Conservation (phyloP, 1,140 invertebrate species). For the Sarcophaga bullata region DNA sequence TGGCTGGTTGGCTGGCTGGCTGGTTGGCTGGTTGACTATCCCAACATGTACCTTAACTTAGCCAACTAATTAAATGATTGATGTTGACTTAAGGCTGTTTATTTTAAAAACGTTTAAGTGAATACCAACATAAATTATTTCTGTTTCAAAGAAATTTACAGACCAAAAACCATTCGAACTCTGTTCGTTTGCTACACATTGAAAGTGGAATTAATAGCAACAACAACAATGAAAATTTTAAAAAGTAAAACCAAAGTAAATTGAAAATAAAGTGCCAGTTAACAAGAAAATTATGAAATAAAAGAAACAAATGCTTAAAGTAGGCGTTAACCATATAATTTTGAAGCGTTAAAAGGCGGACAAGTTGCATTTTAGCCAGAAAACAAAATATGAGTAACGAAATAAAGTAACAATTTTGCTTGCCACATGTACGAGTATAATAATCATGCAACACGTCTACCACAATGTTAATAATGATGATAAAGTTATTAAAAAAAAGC, state of each 20-base stretch:
- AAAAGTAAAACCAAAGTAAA: neutral
- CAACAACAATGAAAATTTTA: neutral
- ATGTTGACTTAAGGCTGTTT: slow-evolving; percentile 3
- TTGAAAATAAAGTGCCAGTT: slow-evolving; percentile 19
- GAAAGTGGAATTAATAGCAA: no score
- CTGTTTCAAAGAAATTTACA: neutral
- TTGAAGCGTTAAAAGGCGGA: slow-evolving; percentile 34
- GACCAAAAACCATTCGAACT: neutral
- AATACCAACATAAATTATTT: slow-evolving; percentile 12
- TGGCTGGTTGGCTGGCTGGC: no score
- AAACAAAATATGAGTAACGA: neutral
- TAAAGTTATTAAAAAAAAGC: slow-evolving; percentile 19
- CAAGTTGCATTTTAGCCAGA: neutral
- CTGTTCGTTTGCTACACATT: no score
- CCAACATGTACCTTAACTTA: neutral
- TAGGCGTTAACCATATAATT: slow-evolving; percentile 38
- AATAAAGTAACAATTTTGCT: slow-evolving; percentile 6
- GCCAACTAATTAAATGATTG: slow-evolving; percentile 19
- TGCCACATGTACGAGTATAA: neutral
- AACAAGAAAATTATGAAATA: neutral
- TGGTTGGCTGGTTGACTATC: no score
- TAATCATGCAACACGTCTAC: neutral
- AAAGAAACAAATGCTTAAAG: neutral
- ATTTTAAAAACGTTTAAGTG: neutral
- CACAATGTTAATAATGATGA: neutral